A percentile compares a stretch with the other conserved stretches of the same genome.
Evolutionary conservation across 1,140 invertebrate genomes (phyloP).

Genomic region (Pygmarrhopalites habei): DNA sequence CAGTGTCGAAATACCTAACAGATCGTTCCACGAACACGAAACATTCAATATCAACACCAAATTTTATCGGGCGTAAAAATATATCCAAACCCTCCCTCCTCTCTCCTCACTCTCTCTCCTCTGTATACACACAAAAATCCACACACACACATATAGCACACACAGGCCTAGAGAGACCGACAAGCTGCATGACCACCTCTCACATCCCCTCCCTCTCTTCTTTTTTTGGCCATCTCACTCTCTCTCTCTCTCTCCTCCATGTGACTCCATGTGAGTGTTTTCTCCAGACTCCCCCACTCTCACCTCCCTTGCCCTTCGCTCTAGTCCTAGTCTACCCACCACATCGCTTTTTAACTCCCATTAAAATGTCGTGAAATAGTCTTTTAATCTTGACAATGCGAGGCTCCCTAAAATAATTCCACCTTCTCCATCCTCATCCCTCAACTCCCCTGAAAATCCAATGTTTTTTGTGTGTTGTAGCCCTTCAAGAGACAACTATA

Average conservation of each 20-base stretch:
- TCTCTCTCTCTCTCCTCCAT: too few relatives aligned
- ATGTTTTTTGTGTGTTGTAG: not conserved
- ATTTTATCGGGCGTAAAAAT: constrained; percentile 39
- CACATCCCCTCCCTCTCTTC: too few relatives aligned
- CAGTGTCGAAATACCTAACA: constrained; percentile 40
- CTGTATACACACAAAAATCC: not conserved
- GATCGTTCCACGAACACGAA: constrained; percentile 36
- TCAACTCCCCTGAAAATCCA: not conserved
- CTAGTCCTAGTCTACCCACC: constrained; percentile 14
- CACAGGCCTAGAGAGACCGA: not conserved
- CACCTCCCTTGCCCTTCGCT: not conserved
- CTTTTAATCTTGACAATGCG: constrained; percentile 10
- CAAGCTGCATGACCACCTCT: too few relatives aligned
- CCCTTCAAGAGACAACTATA: too few relatives aligned
- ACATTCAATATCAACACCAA: constrained; percentile 40
- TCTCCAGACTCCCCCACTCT: constrained; percentile 8
- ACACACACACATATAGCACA: not conserved
- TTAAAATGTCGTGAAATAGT: constrained; percentile 29
- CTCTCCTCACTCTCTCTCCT: not conserved
- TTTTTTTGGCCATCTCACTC: too few relatives aligned
- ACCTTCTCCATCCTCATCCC: not conserved
- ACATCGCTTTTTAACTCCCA: constrained; percentile 31
- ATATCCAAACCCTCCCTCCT: constrained; percentile 25
- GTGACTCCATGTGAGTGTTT: not conserved
- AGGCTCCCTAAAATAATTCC: constrained; percentile 2